Evolutionary conservation across 2,888 invertebrate species (phyloP), one percentile per base, ranked within the genome.

Genomic region (Linhomoeus sp.): DNA sequence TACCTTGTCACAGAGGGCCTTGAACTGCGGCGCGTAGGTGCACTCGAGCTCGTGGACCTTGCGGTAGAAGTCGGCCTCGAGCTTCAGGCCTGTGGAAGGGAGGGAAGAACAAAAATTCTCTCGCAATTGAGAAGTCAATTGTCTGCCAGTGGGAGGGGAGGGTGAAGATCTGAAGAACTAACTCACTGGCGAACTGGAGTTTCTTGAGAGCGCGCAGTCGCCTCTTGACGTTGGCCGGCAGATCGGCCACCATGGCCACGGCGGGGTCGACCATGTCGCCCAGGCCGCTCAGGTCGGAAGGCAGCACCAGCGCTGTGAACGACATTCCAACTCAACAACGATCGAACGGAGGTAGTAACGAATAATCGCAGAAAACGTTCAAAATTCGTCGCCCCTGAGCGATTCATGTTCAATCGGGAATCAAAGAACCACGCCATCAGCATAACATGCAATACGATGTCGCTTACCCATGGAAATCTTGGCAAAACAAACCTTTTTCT

Each of bases 1-100:
- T n/a, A 79, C 79, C 75, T 83, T 80, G 56, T 81, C 80, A 68
- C 80, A 81, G 40, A 81, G 67, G 2, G 80, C 78, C 48, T 76
- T 74, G 67, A 82, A 86, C 55, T 79, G 69, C 55, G 77, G 75
- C 61, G 82, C 80, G 66, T 85, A 90, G 68, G 82, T 81, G 71
- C 81, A 80, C 70, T 97, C 94, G 45, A 97, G 73, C 23, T 77
- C 77, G 64, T 92, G 90, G 38, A 97, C 82, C 62, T 88, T 86
- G 60, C 80, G 77, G 68, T 88, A 92, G 70, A 94, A 88, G 63
- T 85, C 78, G 0, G 84, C 80, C 68, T 92, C 90, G 47, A 88
- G 74, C 60, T 83, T 77, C 7, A 81, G 80, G 19, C 26, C 29
- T 29, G 29, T 36, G 14, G 14, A n/a, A 15, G n/a, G 43, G 80